These are phyloP conservation scores for Drosophila athabasca DNA, from an alignment of 1,140 invertebrate genomes.

Conservation along the genomic window DNA sequence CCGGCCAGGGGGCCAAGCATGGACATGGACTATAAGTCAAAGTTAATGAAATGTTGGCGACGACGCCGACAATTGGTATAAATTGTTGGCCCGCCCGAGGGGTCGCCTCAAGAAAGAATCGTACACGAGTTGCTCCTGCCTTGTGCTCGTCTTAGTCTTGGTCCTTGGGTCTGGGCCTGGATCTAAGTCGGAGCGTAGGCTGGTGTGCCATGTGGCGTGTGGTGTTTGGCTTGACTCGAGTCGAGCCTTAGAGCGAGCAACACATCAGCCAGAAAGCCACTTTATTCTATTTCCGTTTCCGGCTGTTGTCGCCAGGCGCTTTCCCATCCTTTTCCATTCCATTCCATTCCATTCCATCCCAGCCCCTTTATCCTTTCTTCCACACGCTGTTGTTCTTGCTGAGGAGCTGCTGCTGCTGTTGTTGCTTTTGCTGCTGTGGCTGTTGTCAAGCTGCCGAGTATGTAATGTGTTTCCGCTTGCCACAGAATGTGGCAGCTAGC, in stretches of 20 bases:
- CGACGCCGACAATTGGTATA: conserved; percentile 62
- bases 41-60: conserved; percentile 70
- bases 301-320: conserved; percentile 67
- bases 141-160: too few relatives aligned
- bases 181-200: too few relatives aligned
- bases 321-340: not conserved
- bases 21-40: conserved; percentile 47
- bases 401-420: conserved; percentile 8
- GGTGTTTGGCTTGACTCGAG: not conserved
- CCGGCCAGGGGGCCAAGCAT: conserved; percentile 5
- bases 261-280: conserved; percentile 74
- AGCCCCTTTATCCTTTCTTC: not conserved
- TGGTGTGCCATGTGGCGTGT: conserved; percentile 8
- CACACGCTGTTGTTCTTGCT: conserved; percentile 14
- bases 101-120: conserved; percentile 17
- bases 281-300: conserved; percentile 81
- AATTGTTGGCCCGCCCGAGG: conserved; percentile 40
- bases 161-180: not conserved
- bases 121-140: conserved; percentile 16
- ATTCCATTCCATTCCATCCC: not conserved
- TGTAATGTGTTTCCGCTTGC: conserved; percentile 78
- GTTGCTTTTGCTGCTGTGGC: conserved; percentile 26
- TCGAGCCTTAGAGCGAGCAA: conserved; percentile 21
- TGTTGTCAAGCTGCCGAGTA: conserved; percentile 74
- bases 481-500: conserved; percentile 63